Evolutionary conservation across 2,888 invertebrate species (phyloP), one percentile per base, ranked within the genome.

Genomic region (Andrena camellia): DNA sequence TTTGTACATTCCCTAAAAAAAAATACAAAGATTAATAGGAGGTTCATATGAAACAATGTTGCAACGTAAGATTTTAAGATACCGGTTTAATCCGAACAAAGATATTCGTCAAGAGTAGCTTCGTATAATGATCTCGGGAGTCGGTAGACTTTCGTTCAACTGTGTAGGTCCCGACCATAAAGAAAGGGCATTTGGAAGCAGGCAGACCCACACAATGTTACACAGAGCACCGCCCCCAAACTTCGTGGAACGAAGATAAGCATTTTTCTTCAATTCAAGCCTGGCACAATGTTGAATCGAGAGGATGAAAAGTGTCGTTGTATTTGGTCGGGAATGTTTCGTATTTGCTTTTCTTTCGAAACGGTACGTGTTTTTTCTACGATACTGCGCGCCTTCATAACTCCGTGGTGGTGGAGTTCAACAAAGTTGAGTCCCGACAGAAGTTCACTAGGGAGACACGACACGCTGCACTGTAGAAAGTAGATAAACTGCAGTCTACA

Each of bases 271-370:
- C 20, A 23, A 8, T 7, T 17, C 3, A 20, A 20, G 57, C 57
- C 68, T 2, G 33, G 17, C 67, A 82, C 79, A 82, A 82, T 74
- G 75, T 82, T 82, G 82, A 78, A 66, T n/a, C n/a, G 7, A 48
- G 64, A 64, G 17, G 17, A 59, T 64, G 42, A 72, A 66, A 23
- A 52, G 26, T 42, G 17, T 60, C 73, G 10, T 66, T 78, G 68
- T 78, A n/a, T 17, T 26, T 8, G 29, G 13, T 26, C 42, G 23
- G 48, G 57, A 33, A 42, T 20, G 52, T 71, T 48, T 6, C 42
- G 5, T 10, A 50, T 64, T 64, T 20, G 57, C 72, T 64, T 57
- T 68, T 35, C 63, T 7, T 23, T 57, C 17, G 67, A 23, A 63
- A 64, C 63, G 50, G 59, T 23, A 35, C 20, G 26, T 68, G 52